Evolutionary conservation across 2,113 vertebrate species (phyloP).

Genomic region (Xiphophorus hellerii): DNA sequence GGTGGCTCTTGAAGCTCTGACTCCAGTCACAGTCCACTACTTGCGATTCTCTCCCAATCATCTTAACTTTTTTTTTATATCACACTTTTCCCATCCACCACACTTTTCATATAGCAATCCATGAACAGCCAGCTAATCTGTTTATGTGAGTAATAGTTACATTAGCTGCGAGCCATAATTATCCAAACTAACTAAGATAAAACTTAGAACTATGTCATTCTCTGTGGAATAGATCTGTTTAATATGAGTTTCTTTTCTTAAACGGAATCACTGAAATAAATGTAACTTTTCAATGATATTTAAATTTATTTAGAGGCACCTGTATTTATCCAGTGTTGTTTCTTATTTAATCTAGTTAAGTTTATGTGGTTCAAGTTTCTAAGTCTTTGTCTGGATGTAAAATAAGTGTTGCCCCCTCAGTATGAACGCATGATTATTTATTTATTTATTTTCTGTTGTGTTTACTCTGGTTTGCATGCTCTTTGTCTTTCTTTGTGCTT

Average conservation of each 20-base stretch:
- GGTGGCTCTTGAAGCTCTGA: background rate
- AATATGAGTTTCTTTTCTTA: background rate
- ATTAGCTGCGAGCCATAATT: background rate
- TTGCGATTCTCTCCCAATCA: too few species aligned
- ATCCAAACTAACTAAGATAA: background rate
- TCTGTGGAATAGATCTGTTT: background rate
- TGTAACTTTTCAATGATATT: background rate
- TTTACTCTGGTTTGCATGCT: constrained; percentile 54
- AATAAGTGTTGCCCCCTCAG: constrained; percentile 20
- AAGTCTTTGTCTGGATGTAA: constrained; percentile 44
- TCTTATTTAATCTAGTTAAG: constrained; percentile 59
- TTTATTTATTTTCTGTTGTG: constrained; percentile 11
- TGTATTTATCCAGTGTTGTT: constrained; percentile 27
- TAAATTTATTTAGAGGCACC: background rate
- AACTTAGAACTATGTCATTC: background rate
- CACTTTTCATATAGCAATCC: background rate
- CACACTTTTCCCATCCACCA: background rate
- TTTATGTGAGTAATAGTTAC: background rate
- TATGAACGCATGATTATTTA: constrained; percentile 21
- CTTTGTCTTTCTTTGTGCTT: constrained; percentile 57
- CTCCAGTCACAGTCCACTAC: background rate
- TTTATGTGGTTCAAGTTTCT: constrained; percentile 38
- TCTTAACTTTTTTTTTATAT: background rate
- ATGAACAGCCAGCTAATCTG: background rate
- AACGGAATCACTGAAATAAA: background rate